Evolutionary conservation across 2,888 invertebrate species (phyloP).

Genomic region (Nomada hirtipes): DNA sequence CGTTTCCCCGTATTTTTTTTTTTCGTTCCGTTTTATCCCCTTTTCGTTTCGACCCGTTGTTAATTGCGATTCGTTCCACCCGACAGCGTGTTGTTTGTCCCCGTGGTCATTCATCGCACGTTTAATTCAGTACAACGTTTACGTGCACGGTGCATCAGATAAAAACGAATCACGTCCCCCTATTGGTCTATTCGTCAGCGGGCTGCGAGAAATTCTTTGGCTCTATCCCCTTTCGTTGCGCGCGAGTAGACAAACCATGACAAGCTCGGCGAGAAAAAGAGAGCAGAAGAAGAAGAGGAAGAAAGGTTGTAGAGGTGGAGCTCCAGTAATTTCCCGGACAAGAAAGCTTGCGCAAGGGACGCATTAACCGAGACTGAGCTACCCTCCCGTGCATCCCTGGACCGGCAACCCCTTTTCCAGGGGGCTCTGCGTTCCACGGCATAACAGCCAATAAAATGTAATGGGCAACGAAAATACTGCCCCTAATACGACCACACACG

Average conservation of each 20-base stretch:
- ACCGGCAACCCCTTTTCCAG: slow-evolving; percentile 38
- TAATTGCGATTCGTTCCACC: slow-evolving; percentile 26
- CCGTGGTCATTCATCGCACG: slow-evolving; percentile 38
- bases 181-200: too few species aligned
- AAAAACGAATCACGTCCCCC: slow-evolving; percentile 42
- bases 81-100: slow-evolving; percentile 20
- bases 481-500: slow-evolving; percentile 69
- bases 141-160: slow-evolving; percentile 37
- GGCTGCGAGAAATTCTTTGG: not conserved
- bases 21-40: not conserved
- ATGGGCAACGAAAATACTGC: slow-evolving; percentile 73
- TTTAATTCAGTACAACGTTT: slow-evolving; percentile 52
- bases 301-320: not conserved
- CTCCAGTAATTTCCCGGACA: slow-evolving; percentile 56
- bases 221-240: too few species aligned
- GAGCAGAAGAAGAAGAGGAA: slow-evolving; percentile 20
- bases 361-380: slow-evolving; percentile 61
- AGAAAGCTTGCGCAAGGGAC: slow-evolving; percentile 66
- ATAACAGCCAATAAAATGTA: slow-evolving; percentile 73
- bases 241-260: slow-evolving; percentile 32
- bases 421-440: slow-evolving; percentile 48
- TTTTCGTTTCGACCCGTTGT: not conserved
- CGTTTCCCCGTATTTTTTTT: not conserved
- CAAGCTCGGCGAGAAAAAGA: slow-evolving; percentile 45
- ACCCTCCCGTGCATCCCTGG: slow-evolving; percentile 34